A percentile compares a stretch with the other conserved stretches of the same genome.
Evolutionary conservation across 2,888 invertebrate species (phyloP).

Genomic region (Limenitis camilla): DNA sequence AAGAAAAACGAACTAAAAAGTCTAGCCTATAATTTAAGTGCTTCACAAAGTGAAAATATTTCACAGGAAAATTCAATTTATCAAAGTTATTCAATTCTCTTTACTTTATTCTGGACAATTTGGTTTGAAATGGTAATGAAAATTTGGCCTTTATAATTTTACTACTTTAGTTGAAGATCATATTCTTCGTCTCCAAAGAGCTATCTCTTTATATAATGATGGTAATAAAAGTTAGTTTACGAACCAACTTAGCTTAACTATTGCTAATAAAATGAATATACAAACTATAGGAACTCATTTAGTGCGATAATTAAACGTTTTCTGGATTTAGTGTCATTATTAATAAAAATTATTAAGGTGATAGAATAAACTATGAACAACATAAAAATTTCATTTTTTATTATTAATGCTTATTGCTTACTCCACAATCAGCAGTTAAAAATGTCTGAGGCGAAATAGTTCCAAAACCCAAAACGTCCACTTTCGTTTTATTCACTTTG

Average conservation of each 20-base stretch:
- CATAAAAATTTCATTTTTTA: too few species aligned
- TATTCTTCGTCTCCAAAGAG: constrained; percentile 1
- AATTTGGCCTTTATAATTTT: constrained; percentile 3
- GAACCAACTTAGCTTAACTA: not conserved
- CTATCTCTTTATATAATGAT: constrained; percentile 5
- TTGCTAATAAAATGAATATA: not conserved
- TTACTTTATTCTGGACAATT: not conserved
- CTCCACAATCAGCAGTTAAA: too few species aligned
- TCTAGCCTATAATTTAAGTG: too few species aligned
- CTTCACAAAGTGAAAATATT: too few species aligned
- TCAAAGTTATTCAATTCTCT: constrained; percentile 1
- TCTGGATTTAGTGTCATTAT: not conserved
- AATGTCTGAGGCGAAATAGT: too few species aligned
- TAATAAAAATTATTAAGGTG: too few species aligned
- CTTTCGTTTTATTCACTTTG: too few species aligned
- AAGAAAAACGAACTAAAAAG: too few species aligned
- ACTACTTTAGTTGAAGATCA: not conserved
- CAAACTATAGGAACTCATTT: not conserved
- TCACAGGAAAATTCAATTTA: not conserved
- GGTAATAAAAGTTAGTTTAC: not conserved
- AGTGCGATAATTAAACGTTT: not conserved
- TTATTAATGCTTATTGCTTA: too few species aligned
- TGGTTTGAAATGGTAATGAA: constrained; percentile 1
- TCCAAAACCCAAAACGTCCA: too few species aligned
- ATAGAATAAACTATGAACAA: too few species aligned